Percentiles rank a stretch among this genome's conserved stretches.
phyloP scores from a whole-genome alignment of 1,140 invertebrate genomes.

The Macrostomum lignano region DNA sequence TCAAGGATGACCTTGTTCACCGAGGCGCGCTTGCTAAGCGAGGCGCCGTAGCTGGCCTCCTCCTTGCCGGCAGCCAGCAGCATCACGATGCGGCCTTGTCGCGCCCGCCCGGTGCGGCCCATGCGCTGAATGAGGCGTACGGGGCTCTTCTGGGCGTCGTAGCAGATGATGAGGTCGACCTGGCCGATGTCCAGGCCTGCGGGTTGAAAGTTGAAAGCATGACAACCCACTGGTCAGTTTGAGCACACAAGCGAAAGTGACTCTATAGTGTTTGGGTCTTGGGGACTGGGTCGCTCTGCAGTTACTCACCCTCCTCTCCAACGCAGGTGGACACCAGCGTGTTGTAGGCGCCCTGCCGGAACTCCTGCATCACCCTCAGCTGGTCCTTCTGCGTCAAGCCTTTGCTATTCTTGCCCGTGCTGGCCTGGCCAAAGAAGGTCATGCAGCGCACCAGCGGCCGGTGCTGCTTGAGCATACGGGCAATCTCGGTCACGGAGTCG shows the following conservation, averaged over 20 bases:
- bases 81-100: constrained; percentile 47
- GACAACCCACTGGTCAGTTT: too few species aligned
- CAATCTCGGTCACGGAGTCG: constrained; percentile 59
- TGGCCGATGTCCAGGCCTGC: constrained; percentile 81
- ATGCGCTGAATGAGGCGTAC: constrained; percentile 56
- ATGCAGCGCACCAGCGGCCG: constrained; percentile 46
- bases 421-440: constrained; percentile 52
- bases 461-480: constrained; percentile 42
- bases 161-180: constrained; percentile 73
- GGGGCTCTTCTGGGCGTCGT: constrained; percentile 56
- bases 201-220: too few species aligned
- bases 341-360: constrained; percentile 45
- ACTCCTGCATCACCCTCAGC: constrained; percentile 40
- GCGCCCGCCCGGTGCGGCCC: constrained; percentile 50
- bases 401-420: constrained; percentile 27
- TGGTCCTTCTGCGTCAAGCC: constrained; percentile 41
- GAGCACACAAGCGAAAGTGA: too few species aligned
- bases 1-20: constrained; percentile 36
- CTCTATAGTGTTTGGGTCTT: too few species aligned
- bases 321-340: constrained; percentile 59
- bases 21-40: background rate
- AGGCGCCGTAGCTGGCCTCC: constrained; percentile 13
- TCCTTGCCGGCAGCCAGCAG: constrained; percentile 63
- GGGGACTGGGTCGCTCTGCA: too few species aligned
- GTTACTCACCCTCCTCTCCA: constrained; percentile 79